Percentiles rank a stretch among this genome's conserved stretches.
phyloP scores from a whole-genome alignment of 2,888 invertebrate species.

The Tachina fera region DNA sequence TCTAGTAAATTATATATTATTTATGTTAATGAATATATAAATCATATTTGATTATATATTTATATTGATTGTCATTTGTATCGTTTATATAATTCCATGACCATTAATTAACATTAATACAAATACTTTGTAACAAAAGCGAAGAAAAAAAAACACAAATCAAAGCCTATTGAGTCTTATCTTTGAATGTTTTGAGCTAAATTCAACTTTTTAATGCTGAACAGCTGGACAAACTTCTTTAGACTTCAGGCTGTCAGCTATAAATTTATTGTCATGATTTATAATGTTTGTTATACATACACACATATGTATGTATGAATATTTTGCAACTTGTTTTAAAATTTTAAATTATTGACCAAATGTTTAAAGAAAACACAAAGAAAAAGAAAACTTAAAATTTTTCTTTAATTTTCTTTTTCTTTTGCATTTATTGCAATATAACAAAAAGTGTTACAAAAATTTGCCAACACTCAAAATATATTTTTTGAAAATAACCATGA shows the following conservation, averaged over 20 bases:
- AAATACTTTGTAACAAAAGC: conserved; percentile 10
- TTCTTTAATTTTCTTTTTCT: conserved; percentile 13
- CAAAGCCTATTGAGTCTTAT: not conserved
- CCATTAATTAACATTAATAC: conserved; percentile 15
- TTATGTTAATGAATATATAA: too few species aligned
- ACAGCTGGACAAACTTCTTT: not conserved
- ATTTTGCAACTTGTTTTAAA: conserved; percentile 8
- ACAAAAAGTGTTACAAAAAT: conserved; percentile 43
- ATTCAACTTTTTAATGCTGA: not conserved
- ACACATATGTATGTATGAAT: too few species aligned
- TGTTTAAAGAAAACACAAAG: not conserved
- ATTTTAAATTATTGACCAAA: too few species aligned
- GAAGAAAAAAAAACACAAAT: not conserved
- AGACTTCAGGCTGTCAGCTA: conserved; percentile 33
- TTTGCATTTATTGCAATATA: conserved; percentile 7
- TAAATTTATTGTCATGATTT: conserved; percentile 37
- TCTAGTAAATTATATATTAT: too few species aligned
- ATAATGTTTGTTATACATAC: conserved; percentile 16
- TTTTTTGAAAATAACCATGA: conserved; percentile 32
- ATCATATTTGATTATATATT: not conserved
- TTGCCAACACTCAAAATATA: conserved; percentile 36
- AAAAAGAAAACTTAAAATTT: conserved; percentile 8
- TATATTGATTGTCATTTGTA: conserved; percentile 11
- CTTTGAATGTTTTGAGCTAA: not conserved
- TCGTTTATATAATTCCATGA: conserved; percentile 18